Conservation (phyloP, 1,140 invertebrate species). For the Drosophila littoralis region DNA sequence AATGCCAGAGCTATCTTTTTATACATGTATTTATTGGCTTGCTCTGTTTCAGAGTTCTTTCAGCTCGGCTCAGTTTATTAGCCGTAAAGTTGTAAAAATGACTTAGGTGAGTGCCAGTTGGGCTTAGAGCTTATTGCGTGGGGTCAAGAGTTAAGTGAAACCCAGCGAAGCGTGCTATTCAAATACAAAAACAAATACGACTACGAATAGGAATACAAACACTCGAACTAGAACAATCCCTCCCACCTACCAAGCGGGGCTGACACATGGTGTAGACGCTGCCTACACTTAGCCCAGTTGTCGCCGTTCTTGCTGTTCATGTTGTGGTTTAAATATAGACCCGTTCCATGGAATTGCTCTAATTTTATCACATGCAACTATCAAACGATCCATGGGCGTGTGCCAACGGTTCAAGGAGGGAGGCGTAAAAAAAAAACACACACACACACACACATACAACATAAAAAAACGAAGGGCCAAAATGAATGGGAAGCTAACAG, state of each 20-base stretch:
- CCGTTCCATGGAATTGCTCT: constrained; percentile 51
- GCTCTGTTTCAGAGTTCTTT: constrained; percentile 23
- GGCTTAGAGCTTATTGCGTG: constrained; percentile 50
- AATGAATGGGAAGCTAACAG: constrained; percentile 22
- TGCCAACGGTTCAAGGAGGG: constrained; percentile 24
- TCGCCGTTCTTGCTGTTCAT: constrained; percentile 27
- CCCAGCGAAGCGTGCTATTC: constrained; percentile 59
- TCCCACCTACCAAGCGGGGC: constrained; percentile 26
- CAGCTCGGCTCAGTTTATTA: constrained; percentile 59
- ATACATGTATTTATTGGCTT: constrained; percentile 61
- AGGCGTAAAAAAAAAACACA: constrained; percentile 15
- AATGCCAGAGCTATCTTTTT: constrained; percentile 38
- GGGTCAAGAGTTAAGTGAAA: constrained; percentile 76
- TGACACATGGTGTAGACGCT: constrained; percentile 8
- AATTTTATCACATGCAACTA: constrained; percentile 75
- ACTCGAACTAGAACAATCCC: constrained; percentile 4
- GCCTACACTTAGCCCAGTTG: constrained; percentile 52
- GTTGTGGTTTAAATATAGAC: constrained; percentile 54
- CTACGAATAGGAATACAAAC: constrained; percentile 9
- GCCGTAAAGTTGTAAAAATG: constrained; percentile 68
- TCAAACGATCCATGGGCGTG: constrained; percentile 45
- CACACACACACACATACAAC: constrained; percentile 7
- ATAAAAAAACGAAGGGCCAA: constrained; percentile 22
- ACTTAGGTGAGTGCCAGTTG: constrained; percentile 32
- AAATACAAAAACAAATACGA: constrained; percentile 29